Evolutionary conservation across 1,140 invertebrate genomes (phyloP).

Genomic region (Lysiphlebus fabarum): DNA sequence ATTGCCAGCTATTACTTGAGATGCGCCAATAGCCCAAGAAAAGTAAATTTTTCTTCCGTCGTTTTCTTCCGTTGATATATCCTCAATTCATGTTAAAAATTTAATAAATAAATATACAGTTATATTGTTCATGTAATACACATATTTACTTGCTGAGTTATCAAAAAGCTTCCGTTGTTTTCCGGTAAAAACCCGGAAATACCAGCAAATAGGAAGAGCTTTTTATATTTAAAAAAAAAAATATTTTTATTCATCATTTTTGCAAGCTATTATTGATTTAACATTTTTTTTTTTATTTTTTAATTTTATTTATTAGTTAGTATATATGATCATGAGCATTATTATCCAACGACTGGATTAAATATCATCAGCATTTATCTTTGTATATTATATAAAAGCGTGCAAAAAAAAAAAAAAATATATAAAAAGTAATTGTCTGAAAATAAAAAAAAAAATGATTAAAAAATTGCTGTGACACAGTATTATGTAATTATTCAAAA

Average conservation of each 20-base stretch:
- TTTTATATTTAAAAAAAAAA: constrained; percentile 14
- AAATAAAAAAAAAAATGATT: too few relatives aligned
- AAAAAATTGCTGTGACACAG: too few relatives aligned
- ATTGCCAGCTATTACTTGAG: constrained; percentile 19
- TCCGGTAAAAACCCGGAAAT: constrained; percentile 10
- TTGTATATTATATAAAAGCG: too few relatives aligned
- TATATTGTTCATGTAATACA: background rate
- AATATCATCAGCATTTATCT: too few relatives aligned
- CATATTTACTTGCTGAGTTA: constrained; percentile 10
- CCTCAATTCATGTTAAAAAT: background rate
- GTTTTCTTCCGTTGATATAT: background rate
- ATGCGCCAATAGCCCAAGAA: constrained; percentile 17
- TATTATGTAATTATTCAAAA: too few relatives aligned
- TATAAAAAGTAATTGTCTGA: too few relatives aligned
- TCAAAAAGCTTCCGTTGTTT: constrained; percentile 14
- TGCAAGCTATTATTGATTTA: background rate
- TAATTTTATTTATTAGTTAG: too few relatives aligned
- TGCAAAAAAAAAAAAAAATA: too few relatives aligned
- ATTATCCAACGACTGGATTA: too few relatives aligned
- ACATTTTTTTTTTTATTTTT: too few relatives aligned
- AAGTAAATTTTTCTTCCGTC: background rate
- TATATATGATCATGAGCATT: too few relatives aligned
- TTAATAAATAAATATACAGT: background rate
- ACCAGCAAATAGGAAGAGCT: constrained; percentile 7
- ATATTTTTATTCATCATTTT: constrained; percentile 14